Conservation (phyloP, 2,888 invertebrate genomes). For the Uloborus plumipes region DNA sequence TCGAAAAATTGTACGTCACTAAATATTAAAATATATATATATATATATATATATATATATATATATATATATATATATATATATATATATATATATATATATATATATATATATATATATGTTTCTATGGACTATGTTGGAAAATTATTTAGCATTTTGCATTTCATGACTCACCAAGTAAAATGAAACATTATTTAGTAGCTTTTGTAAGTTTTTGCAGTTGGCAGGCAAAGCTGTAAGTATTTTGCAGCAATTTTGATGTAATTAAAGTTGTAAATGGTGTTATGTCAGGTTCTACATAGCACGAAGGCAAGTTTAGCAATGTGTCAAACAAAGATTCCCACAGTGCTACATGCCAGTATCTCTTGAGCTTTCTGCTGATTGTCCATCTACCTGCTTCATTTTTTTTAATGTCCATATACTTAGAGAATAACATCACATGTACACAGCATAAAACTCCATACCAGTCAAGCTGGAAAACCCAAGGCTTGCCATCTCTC, state of each 20-base stretch:
- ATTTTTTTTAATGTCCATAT: constrained; percentile 82
- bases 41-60: no score
- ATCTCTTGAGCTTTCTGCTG: constrained; percentile 70
- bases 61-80: no score
- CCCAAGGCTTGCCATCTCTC: constrained; percentile 91
- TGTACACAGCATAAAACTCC: constrained; percentile 90
- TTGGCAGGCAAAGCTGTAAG: not conserved
- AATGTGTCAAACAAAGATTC: constrained; percentile 83
- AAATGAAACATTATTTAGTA: no score
- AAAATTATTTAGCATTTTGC: no score
- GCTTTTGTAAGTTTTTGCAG: not conserved
- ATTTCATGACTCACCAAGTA: no score
- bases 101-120: no score
- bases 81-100: no score
- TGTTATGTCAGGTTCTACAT: constrained; percentile 80
- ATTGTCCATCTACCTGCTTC: constrained; percentile 68
- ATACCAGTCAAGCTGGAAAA: constrained; percentile 82
- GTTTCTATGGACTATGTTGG: no score
- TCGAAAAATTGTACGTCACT: no score
- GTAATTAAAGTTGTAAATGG: constrained; percentile 20
- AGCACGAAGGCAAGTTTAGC: constrained; percentile 85
- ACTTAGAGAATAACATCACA: constrained; percentile 87
- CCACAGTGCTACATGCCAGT: constrained; percentile 72
- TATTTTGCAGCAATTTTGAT: constrained; percentile 9
- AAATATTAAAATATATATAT: no score